Base-by-base conservation (phyloP, 2,888 invertebrate genomes). In the Sphaeridia pumilis region DNA sequence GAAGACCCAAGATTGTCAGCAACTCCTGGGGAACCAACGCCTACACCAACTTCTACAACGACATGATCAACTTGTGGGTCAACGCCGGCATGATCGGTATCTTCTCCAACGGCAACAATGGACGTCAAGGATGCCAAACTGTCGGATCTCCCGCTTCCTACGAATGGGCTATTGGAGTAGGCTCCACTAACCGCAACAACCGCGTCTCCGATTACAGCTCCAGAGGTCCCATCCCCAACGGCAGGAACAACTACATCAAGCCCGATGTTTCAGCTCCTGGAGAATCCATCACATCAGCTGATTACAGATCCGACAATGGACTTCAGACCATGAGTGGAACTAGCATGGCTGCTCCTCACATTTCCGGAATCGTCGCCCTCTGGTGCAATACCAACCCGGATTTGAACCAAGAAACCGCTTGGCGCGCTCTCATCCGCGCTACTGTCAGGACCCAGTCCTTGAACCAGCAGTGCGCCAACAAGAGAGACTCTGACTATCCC, bases 241-340 rank as follows among this genome's bases (percentile, higher is more conserved):
- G 24, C 10, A n/a, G n/a, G n/a, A n/a, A n/a, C n/a, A n/a, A n/a
- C n/a, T 7, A 25, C 14, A 2, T 4, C 17, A 51, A 51, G 35
- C 51, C 51, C 24, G 43, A 47, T 2, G 21, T 51, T 35, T 45
- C 45, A n/a, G 51, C 51, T 12, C 51, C 51, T 24, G 51, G 51
- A 4, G 5, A 14, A 2, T 25, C 35, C 34, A 51, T 43, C 31
- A 25, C 46, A 3, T 51, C 51, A 4, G 46, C 44, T n/a, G 35
- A 28, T 17, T 26, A 25, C 25, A 31, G 20, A 10, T 26, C 28
- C 21, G 5, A 24, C 22, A 25, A 28, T 24, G 28, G 31, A 14
- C 46, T 45, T 26, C 22, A 34, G 20, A 17, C 51, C 21, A 51
- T 44, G 45, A 45, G 45, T 22, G 51, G 51, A 31, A 51, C 51